Evolutionary conservation across 2,113 vertebrate species (phyloP).

Genomic region (Alouatta palliata): DNA sequence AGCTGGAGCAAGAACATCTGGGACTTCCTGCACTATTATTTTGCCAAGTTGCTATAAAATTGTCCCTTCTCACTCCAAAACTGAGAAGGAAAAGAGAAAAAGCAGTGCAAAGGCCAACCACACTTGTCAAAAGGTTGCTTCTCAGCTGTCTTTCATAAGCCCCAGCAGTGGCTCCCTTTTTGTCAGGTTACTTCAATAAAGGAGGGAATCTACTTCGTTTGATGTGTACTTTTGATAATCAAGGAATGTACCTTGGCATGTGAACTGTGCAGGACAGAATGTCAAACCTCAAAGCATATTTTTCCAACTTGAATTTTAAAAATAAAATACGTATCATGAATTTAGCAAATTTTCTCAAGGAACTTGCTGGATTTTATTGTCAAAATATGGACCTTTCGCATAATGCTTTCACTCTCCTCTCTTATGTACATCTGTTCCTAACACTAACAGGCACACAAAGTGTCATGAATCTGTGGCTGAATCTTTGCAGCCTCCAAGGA

Average conservation of each 20-base stretch:
- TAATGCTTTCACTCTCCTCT: neutral
- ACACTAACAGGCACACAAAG: neutral
- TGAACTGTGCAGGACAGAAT: slow-evolving; percentile 22
- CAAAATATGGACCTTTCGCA: neutral
- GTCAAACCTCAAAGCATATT: slow-evolving; percentile 53
- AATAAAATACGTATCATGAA: neutral
- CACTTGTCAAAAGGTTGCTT: neutral
- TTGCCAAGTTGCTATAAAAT: slow-evolving; percentile 70
- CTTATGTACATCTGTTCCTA: neutral
- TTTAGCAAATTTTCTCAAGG: neutral
- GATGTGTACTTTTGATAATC: slow-evolving; percentile 31
- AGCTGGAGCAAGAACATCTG: slow-evolving; percentile 63
- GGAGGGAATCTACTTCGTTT: slow-evolving; percentile 40
- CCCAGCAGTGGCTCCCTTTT: neutral
- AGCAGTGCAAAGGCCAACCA: neutral
- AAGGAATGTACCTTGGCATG: slow-evolving; percentile 61
- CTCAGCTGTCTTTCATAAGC: neutral
- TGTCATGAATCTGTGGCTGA: neutral
- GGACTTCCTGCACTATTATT: neutral
- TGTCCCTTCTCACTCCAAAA: slow-evolving; percentile 69
- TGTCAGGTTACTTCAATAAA: slow-evolving; percentile 69
- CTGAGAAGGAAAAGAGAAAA: slow-evolving; percentile 58
- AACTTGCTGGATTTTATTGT: neutral
- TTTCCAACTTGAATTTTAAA: slow-evolving; percentile 57
- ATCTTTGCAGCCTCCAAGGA: neutral